These are phyloP conservation scores for Stenotaenia linearis DNA, from an alignment of 2,888 invertebrate genomes.

Conservation along the genomic window DNA sequence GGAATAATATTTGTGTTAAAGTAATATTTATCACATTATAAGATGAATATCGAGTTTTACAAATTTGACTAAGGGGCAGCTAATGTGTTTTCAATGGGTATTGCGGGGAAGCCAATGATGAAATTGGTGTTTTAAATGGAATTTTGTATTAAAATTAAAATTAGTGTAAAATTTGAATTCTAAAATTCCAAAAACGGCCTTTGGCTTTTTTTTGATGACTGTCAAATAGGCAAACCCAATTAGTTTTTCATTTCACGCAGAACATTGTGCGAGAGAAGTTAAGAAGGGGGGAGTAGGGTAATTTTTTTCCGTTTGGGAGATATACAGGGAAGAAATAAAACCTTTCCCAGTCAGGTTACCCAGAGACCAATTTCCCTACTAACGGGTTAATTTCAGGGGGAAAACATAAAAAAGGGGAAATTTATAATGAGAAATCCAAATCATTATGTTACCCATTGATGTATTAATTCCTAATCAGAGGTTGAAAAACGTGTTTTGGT, in stretches of 20 bases:
- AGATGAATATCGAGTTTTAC: too few species aligned
- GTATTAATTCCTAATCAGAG: background rate
- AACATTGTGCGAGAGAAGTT: background rate
- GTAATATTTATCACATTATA: too few species aligned
- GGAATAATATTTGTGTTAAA: too few species aligned
- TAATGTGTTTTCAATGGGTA: too few species aligned
- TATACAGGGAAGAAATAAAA: background rate
- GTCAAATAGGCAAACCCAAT: slow-evolving; percentile 10
- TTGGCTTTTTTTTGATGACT: background rate
- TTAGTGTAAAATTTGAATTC: background rate
- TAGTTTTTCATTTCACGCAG: slow-evolving; percentile 26
- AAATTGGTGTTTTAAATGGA: background rate
- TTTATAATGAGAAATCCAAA: background rate
- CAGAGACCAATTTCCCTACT: slow-evolving; percentile 4
- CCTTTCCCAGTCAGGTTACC: background rate
- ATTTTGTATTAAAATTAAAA: background rate
- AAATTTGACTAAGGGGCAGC: too few species aligned
- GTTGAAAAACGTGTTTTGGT: background rate
- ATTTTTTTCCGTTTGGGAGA: background rate
- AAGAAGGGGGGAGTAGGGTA: background rate
- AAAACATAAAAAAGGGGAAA: background rate
- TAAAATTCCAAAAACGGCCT: background rate
- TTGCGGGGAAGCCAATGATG: too few species aligned
- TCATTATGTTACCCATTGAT: too few species aligned
- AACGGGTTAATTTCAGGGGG: background rate